phyloP scores from a whole-genome alignment of 1,140 invertebrate species.

The Acromyrmex echinatior region DNA sequence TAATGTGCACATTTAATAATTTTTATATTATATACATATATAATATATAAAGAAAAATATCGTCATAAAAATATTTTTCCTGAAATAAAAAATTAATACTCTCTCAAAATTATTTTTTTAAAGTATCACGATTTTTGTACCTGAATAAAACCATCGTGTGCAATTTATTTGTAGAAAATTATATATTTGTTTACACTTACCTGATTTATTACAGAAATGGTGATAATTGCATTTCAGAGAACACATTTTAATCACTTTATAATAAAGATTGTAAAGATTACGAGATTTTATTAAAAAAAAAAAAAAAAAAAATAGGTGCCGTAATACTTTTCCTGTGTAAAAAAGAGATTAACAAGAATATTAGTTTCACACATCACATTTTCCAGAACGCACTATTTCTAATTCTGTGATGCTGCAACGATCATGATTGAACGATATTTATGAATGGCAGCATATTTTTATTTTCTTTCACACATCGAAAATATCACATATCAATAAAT shows the following conservation, averaged over 20 bases:
- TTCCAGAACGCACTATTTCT: neutral
- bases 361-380: neutral
- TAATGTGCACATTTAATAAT: too few species aligned
- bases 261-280: slow-evolving; percentile 17
- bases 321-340: neutral
- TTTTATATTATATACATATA: too few species aligned
- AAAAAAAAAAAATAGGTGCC: neutral
- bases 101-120: neutral
- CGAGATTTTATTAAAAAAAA: neutral
- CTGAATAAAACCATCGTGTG: slow-evolving; percentile 26
- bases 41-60: neutral
- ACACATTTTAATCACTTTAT: slow-evolving; percentile 34
- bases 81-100: neutral
- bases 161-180: slow-evolving; percentile 17
- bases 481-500: neutral
- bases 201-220: neutral
- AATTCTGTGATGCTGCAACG: neutral
- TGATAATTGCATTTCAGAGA: neutral
- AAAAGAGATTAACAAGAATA: neutral
- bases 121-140: neutral
- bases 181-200: slow-evolving; percentile 42
- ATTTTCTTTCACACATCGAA: neutral
- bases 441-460: neutral
- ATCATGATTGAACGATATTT: neutral
- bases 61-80: neutral